Evolutionary conservation across 2,113 vertebrate species (phyloP).

Genomic region (Glareola pratincola): DNA sequence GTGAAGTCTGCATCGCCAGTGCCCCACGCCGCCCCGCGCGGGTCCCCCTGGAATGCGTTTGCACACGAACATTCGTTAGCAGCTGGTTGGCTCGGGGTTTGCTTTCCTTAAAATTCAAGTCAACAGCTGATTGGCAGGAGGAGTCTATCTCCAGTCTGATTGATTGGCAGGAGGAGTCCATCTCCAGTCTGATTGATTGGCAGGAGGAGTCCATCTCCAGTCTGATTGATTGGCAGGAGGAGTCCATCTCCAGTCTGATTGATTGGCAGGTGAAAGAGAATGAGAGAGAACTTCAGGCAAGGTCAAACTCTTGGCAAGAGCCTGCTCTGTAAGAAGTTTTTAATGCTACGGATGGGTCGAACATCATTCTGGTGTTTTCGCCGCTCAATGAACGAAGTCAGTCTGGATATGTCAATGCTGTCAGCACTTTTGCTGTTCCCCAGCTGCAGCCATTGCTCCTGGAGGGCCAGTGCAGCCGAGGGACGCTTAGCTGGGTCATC

Average conservation of each 20-base stretch:
- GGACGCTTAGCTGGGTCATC: slow-evolving; percentile 86
- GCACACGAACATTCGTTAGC: slow-evolving; percentile 74
- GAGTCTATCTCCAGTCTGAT: slow-evolving; percentile 48
- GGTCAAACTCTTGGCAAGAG: slow-evolving; percentile 86
- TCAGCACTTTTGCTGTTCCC: slow-evolving; percentile 66
- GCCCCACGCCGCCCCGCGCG: slow-evolving; percentile 53
- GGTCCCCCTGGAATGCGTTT: slow-evolving; percentile 63
- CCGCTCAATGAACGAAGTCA: slow-evolving; percentile 95
- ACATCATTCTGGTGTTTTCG: slow-evolving; percentile 97
- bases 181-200: slow-evolving; percentile 74
- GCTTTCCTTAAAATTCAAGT: slow-evolving; percentile 74
- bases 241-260: slow-evolving; percentile 67
- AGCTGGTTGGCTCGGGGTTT: slow-evolving; percentile 71
- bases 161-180: slow-evolving; percentile 75
- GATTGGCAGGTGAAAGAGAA: slow-evolving; percentile 90
- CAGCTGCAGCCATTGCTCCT: slow-evolving; percentile 92
- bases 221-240: slow-evolving; percentile 72
- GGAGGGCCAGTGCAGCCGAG: slow-evolving; percentile 85
- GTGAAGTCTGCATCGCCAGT: slow-evolving; percentile 71
- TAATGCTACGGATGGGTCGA: slow-evolving; percentile 90
- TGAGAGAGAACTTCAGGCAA: slow-evolving; percentile 81
- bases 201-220: slow-evolving; percentile 62
- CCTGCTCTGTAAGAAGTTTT: slow-evolving; percentile 91
- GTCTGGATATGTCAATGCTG: slow-evolving; percentile 90
- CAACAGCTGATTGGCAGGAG: slow-evolving; percentile 84